These are phyloP conservation scores for Notolabrus celidotus DNA, from an alignment of 2,797 vertebrate species.

Conservation along the genomic window DNA sequence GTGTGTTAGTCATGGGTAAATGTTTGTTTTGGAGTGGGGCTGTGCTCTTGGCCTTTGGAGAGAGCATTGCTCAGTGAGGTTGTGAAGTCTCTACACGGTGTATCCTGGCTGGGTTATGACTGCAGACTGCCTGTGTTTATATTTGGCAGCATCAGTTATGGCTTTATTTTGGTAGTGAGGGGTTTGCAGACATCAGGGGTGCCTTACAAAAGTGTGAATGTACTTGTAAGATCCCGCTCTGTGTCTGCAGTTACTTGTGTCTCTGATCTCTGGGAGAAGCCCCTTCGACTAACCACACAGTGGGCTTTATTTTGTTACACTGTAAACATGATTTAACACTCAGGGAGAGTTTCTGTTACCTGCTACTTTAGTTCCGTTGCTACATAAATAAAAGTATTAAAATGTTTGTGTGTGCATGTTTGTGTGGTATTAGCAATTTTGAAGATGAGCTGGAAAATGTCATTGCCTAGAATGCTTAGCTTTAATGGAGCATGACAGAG, in stretches of 20 bases:
- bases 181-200: not conserved
- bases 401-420: not conserved
- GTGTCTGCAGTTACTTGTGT: constrained; percentile 9
- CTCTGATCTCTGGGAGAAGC: not conserved
- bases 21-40: constrained; percentile 1
- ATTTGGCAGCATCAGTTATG: constrained; percentile 6
- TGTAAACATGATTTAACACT: not conserved
- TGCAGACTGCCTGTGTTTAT: constrained; percentile 9
- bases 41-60: not conserved
- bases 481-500: constrained; percentile 48
- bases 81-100: constrained; percentile 2
- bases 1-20: not conserved
- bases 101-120: not conserved
- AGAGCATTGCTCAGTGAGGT: constrained; percentile 4
- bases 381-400: constrained; percentile 20
- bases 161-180: not conserved
- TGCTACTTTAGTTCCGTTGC: constrained; percentile 1
- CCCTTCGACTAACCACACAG: not conserved
- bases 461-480: constrained; percentile 37
- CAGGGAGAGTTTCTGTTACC: constrained; percentile 15
- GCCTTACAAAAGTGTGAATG: constrained; percentile 10
- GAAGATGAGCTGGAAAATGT: constrained; percentile 44
- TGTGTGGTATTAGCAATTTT: constrained; percentile 26
- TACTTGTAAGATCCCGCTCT: not conserved
- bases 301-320: not conserved